phyloP scores from a whole-genome alignment of 1,140 invertebrate genomes.

The Reticulitermes speratus region DNA sequence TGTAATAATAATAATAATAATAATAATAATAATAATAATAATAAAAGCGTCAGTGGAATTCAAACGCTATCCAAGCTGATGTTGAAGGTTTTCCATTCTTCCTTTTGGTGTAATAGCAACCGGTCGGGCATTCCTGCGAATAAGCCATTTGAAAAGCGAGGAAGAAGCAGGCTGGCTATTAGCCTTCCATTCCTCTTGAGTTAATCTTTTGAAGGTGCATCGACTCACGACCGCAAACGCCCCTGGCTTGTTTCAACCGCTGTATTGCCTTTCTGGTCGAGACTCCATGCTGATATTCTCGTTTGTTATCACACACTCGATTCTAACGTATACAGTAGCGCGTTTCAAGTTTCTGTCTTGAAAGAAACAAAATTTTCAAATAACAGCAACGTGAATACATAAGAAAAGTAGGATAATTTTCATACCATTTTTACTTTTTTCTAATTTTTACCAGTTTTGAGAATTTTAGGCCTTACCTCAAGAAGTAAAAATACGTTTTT shows the following conservation, averaged over 20 bases:
- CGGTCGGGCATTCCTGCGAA: not conserved
- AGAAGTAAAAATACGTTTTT: too few relatives aligned
- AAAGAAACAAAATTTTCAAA: not conserved
- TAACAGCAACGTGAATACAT: not conserved
- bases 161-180: not conserved
- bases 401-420: too few relatives aligned
- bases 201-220: conserved; percentile 7
- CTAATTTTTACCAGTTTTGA: too few relatives aligned
- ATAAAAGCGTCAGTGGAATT: too few relatives aligned
- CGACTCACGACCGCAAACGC: not conserved
- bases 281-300: not conserved
- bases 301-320: not conserved
- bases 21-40: too few relatives aligned
- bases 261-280: not conserved
- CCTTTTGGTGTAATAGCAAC: not conserved
- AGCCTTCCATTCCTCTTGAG: not conserved
- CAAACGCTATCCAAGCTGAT: not conserved
- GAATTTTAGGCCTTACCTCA: too few relatives aligned
- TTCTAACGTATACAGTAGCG: not conserved
- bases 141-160: not conserved
- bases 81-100: not conserved
- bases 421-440: too few relatives aligned
- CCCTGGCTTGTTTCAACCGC: not conserved
- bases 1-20: too few relatives aligned
- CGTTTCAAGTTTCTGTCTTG: not conserved